Evolutionary conservation across 2,797 vertebrate genomes (phyloP), one percentile per base, ranked within the genome.

Genomic region (Helicolenus hilgendorfi): DNA sequence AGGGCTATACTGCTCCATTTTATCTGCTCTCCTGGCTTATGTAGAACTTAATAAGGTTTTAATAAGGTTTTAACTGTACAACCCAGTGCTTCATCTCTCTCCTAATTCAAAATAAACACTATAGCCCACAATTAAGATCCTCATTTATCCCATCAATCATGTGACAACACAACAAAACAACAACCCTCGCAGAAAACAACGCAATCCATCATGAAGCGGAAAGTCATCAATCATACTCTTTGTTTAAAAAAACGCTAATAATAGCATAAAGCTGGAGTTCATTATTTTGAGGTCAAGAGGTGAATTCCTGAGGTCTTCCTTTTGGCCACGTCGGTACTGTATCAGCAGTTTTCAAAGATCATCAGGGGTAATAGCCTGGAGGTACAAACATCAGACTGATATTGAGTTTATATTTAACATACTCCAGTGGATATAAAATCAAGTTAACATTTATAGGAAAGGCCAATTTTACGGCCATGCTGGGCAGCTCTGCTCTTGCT

Each of bases 141-240:
- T 71, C 35, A 76, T 89, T 86, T 86, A 77, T 73, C 75, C 65
- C 85, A 94, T 95, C 86, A 92, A 92, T 95, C 90, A 94, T 89
- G 29, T 86, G 79, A 56, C 77, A 78, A 72, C 87, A 79, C 35
- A 77, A 85, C 80, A 89, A 85, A 89, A 89, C 68, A 90, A 72
- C 81, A 79, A 65, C 73, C 64, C 62, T 68, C 7, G 11, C 80
- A 68, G 41, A 85, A 92, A 92, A 90, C 75, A 81, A 87, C 53
- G 77, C 72, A 79, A 94, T 92, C 75, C 81, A 89, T 94, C 84
- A 83, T 55, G 14, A 63, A 63, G 77, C n/a, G 22, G 38, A 74
- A 89, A 90, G 81, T 89, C 88, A 92, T 92, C 79, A 89, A 89
- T 93, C 80, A 85, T 77, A 53, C 68, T 67, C 27, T 65, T 26